Conservation (phyloP, 1,140 invertebrate genomes). For the Drosophila hydei region DNA sequence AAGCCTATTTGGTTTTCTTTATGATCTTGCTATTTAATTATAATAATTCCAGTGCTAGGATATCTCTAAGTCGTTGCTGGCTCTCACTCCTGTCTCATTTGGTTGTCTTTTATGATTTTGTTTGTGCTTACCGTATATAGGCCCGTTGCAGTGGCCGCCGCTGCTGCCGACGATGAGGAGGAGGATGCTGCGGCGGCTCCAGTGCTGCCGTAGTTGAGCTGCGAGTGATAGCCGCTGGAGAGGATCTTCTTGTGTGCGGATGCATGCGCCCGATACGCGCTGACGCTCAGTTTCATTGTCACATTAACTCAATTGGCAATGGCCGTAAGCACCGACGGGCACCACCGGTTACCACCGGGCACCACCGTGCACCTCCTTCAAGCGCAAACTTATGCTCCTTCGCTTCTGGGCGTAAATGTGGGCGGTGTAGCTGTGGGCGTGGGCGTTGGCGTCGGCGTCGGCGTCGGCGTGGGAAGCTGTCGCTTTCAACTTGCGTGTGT, state of each 20-base stretch:
- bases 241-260: slow-evolving; percentile 93
- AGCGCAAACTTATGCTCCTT: background rate
- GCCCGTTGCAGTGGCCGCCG: slow-evolving; percentile 84
- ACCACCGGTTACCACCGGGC: background rate
- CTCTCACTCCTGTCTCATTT: too few species aligned
- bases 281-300: slow-evolving; percentile 92
- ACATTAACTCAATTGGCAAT: slow-evolving; percentile 59
- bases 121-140: slow-evolving; percentile 85
- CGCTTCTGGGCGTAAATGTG: background rate
- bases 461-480: slow-evolving; percentile 37
- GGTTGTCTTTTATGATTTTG: background rate
- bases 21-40: too few species aligned
- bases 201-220: slow-evolving; percentile 91
- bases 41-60: background rate
- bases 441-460: background rate
- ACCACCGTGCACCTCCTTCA: background rate
- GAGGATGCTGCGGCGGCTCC: slow-evolving; percentile 86
- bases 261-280: slow-evolving; percentile 92
- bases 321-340: slow-evolving; percentile 17
- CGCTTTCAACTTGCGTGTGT: slow-evolving; percentile 56
- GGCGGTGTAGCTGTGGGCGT: too few species aligned
- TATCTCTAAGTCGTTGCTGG: background rate
- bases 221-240: slow-evolving; percentile 89
- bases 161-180: slow-evolving; percentile 84
- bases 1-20: too few species aligned